Conservation (phyloP, 1,140 invertebrate species). For the Atopsyche davidsoni region DNA sequence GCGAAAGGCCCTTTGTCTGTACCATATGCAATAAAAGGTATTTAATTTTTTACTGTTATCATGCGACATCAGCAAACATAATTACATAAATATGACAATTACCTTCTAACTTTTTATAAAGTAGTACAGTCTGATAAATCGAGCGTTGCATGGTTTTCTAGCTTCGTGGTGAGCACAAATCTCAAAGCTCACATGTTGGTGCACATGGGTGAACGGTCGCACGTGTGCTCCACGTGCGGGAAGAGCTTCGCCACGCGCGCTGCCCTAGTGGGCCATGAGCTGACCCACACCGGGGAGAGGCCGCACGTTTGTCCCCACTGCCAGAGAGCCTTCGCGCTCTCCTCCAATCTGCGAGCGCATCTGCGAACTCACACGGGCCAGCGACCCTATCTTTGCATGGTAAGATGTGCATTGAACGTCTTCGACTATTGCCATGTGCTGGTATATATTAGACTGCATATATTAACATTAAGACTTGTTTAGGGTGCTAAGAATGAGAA, state of each 20-base stretch:
- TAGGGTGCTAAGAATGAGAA: not conserved
- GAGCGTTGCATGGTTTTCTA: not conserved
- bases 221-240: conserved; percentile 13
- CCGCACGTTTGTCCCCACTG: conserved; percentile 1
- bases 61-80: not conserved
- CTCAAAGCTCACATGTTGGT: conserved; percentile 3
- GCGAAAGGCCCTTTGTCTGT: conserved; percentile 58
- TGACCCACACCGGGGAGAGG: not conserved
- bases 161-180: conserved; percentile 7
- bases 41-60: not conserved
- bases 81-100: not conserved
- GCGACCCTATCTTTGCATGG: conserved; percentile 7
- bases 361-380: conserved; percentile 3
- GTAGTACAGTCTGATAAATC: not conserved
- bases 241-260: not conserved
- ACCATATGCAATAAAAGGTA: conserved; percentile 33
- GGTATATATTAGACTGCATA: not conserved
- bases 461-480: not conserved
- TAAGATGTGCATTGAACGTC: not conserved
- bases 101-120: not conserved
- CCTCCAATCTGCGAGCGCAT: conserved; percentile 6
- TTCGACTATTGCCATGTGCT: not conserved
- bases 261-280: not conserved
- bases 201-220: not conserved
- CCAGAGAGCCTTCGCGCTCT: not conserved